Base-by-base conservation (phyloP, 2,888 invertebrate species). In the Philereme vetulata region DNA sequence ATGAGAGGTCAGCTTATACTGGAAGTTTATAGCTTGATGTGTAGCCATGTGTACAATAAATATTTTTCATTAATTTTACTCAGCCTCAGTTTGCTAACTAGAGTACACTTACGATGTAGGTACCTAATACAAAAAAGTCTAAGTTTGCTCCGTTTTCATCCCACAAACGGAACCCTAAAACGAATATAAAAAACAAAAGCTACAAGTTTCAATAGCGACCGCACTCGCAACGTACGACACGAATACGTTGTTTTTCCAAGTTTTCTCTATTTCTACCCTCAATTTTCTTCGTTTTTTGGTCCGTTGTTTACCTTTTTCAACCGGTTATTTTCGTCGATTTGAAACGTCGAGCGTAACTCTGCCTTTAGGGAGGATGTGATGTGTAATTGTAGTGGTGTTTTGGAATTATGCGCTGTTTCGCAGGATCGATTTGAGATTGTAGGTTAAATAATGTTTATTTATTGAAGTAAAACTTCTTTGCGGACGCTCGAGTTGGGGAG, bases 181-280 rank as follows among this genome's bases (percentile, higher is more conserved):
- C 9, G 50, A 44, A 44, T 44, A 10, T 43, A 50, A 65, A 66
- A 66, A 62, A 62, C 48, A 21, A 64, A 62, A 54, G 55, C 38
- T 4, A 44, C 55, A 58, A 45, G 62, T 66, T 62, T 63, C 61
- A 64, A 64, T 61, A 49, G 58, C 56, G 51, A 63, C 60, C 64
- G 54, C 66, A 56, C 57, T 63, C 65, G 72, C 66, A 70, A 66
- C 59, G 56, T 44, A 64, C 64, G 61, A 63, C 69, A 59, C 65
- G 51, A 72, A 53, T 46, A 34, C 32, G 67, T 66, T 36, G 56
- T 77, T 78, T 79, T 76, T 78, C 73, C 33, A 40, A 45, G 51
- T 42, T 57, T 66, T 67, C 62, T 60, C 60, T 66, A 57, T 60
- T 57, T 60, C 58, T 62, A 56, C 48, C 54, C 47, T 49, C 53